A percentile compares a stretch with the other conserved stretches of the same genome.
These are phyloP conservation scores for Exephanes ischioxanthus DNA, from an alignment of 2,888 invertebrate species.

Conservation along the genomic window DNA sequence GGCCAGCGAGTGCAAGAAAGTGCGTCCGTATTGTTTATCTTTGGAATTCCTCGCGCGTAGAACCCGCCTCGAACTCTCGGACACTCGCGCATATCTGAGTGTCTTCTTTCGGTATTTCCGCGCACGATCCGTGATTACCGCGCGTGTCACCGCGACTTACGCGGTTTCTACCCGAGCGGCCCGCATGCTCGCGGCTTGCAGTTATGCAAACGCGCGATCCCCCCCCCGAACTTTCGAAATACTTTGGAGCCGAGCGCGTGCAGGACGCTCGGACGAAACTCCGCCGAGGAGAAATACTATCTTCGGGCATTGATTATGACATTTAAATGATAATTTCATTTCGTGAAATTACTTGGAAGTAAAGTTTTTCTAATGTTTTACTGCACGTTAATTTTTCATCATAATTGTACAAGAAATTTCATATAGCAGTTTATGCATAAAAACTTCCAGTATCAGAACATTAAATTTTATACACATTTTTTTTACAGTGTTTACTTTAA, in stretches of 20 bases:
- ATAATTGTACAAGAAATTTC: no score
- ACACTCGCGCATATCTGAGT: not conserved
- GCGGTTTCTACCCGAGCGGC: not conserved
- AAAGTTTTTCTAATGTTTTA: no score
- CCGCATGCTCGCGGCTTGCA: not conserved
- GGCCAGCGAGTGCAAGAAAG: slow-evolving; percentile 53
- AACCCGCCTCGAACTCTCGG: not conserved
- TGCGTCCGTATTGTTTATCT: slow-evolving; percentile 46
- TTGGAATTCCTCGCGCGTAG: slow-evolving; percentile 52
- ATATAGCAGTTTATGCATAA: no score
- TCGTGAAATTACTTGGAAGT: not conserved
- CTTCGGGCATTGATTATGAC: slow-evolving; percentile 24
- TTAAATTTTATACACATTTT: no score
- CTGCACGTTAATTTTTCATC: no score
- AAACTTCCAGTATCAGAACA: no score
- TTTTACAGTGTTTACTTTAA: no score
- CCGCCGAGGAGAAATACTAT: not conserved
- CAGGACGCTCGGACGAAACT: not conserved
- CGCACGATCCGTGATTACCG: slow-evolving; percentile 24
- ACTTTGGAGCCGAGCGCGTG: slow-evolving; percentile 20
- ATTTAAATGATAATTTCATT: slow-evolving; percentile 47
- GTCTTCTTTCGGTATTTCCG: slow-evolving; percentile 23
- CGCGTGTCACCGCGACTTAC: slow-evolving; percentile 23
- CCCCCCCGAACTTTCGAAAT: slow-evolving; percentile 55
- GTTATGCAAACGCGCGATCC: slow-evolving; percentile 13